A percentile compares a stretch with the other conserved stretches of the same genome.
Conservation (phyloP, 37 sponge, comb jelly and placozoan genomes). For the Dysidea cf. avara region DNA sequence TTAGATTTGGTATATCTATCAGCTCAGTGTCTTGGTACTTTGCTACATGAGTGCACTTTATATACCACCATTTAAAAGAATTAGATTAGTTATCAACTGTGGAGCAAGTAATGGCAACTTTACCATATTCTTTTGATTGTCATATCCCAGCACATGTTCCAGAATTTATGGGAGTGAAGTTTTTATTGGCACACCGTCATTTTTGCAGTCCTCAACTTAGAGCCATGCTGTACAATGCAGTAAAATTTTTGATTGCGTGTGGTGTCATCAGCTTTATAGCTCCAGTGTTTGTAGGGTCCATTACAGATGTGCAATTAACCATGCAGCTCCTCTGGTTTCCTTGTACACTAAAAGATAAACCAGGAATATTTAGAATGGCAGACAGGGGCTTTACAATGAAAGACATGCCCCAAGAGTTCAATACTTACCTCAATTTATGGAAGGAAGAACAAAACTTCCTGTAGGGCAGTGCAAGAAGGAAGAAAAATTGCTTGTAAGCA, state of each 20-base stretch:
- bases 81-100: conserved; percentile 5
- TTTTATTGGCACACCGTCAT: conserved; percentile 32
- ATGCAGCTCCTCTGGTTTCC: conserved; percentile 14
- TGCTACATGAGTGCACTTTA: conserved; percentile 9
- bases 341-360: conserved; percentile 28
- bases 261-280: conserved; percentile 25
- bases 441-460: conserved; percentile 44
- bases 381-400: conserved; percentile 68
- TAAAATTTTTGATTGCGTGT: conserved; percentile 35
- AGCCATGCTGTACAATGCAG: conserved; percentile 26
- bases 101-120: conserved; percentile 21
- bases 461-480: conserved; percentile 33
- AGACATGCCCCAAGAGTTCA: conserved; percentile 38
- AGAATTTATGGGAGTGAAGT: conserved; percentile 29
- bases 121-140: conserved; percentile 5
- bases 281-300: conserved; percentile 31
- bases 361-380: conserved; percentile 49
- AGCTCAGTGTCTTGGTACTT: neutral
- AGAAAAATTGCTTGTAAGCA: conserved; percentile 26
- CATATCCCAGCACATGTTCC: conserved; percentile 12
- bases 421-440: conserved; percentile 52
- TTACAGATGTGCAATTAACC: conserved; percentile 36
- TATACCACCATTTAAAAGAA: conserved; percentile 20
- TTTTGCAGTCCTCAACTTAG: conserved; percentile 34
- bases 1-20: conserved; percentile 21